Evolutionary conservation across 2,113 vertebrate genomes (phyloP).

Genomic region (Oncorhynchus gorbuscha): DNA sequence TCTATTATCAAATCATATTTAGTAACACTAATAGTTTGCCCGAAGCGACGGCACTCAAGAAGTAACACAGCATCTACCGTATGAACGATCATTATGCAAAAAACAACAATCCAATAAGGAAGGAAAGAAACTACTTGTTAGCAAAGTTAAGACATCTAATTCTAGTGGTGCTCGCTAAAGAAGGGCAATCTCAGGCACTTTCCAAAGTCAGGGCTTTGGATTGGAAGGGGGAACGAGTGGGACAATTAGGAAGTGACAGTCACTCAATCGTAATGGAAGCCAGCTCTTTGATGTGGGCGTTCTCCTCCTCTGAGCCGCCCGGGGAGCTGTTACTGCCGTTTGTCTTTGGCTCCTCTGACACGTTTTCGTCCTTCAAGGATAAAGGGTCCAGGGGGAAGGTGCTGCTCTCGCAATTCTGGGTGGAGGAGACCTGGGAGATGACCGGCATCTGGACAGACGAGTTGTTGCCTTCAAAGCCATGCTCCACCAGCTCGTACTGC

Average conservation of each 20-base stretch:
- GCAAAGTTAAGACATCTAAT: constrained; percentile 47
- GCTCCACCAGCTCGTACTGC: constrained; percentile 92
- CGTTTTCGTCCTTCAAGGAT: constrained; percentile 57
- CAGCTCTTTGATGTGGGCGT: constrained; percentile 80
- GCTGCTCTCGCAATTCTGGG: constrained; percentile 93
- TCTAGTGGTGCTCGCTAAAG: constrained; percentile 52
- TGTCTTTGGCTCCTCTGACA: constrained; percentile 75
- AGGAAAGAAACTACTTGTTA: constrained; percentile 48
- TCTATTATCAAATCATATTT: constrained; percentile 61
- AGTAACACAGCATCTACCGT: constrained; percentile 57
- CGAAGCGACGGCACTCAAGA: constrained; percentile 59
- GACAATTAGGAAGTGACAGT: constrained; percentile 48
- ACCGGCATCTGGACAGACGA: constrained; percentile 74
- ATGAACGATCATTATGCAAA: constrained; percentile 51
- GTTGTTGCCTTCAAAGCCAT: constrained; percentile 60
- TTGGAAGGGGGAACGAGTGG: constrained; percentile 16
- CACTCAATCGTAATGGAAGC: constrained; percentile 89
- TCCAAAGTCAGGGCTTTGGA: constrained; percentile 76
- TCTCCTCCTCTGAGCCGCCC: constrained; percentile 75
- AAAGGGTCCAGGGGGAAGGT: constrained; percentile 80
- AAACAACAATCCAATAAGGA: constrained; percentile 29
- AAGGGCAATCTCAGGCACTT: constrained; percentile 91
- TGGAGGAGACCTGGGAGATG: constrained; percentile 93
- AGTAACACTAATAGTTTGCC: constrained; percentile 61
- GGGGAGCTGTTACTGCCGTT: constrained; percentile 65